phyloP scores from a whole-genome alignment of 2,888 invertebrate species.

The Andrena chrysosceles region DNA sequence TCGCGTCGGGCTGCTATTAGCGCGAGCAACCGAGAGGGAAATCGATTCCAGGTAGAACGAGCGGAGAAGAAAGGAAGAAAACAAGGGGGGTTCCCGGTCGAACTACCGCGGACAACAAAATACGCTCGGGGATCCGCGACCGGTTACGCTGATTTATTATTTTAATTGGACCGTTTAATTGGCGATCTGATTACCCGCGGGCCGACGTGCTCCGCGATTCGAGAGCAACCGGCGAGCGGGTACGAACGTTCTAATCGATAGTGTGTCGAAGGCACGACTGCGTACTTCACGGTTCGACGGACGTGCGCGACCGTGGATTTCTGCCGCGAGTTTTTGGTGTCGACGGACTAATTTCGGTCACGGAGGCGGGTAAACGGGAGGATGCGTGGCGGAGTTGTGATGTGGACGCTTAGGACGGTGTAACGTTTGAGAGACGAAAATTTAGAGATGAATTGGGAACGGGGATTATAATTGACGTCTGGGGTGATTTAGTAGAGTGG shows the following conservation, averaged over 20 bases:
- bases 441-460: background rate
- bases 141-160: slow-evolving; percentile 65
- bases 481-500: background rate
- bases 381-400: background rate
- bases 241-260: slow-evolving; percentile 52
- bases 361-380: background rate
- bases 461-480: background rate
- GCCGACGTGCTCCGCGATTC: slow-evolving; percentile 24
- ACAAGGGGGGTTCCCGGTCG: background rate
- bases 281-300: slow-evolving; percentile 34
- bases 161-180: slow-evolving; percentile 65
- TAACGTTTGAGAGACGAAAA: background rate
- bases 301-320: background rate
- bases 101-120: slow-evolving; percentile 22
- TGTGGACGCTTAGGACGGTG: background rate
- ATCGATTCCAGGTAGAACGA: background rate
- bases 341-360: background rate
- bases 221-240: slow-evolving; percentile 39
- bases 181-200: slow-evolving; percentile 61
- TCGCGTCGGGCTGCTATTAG: background rate
- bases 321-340: background rate
- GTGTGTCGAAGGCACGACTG: slow-evolving; percentile 31
- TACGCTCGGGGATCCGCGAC: slow-evolving; percentile 31
- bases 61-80: background rate
- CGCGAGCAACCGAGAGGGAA: background rate